Percentiles rank a stretch among this genome's conserved stretches.
These are phyloP conservation scores for Pelusios castaneus DNA, from an alignment of 2,113 vertebrate species.

Conservation along the genomic window DNA sequence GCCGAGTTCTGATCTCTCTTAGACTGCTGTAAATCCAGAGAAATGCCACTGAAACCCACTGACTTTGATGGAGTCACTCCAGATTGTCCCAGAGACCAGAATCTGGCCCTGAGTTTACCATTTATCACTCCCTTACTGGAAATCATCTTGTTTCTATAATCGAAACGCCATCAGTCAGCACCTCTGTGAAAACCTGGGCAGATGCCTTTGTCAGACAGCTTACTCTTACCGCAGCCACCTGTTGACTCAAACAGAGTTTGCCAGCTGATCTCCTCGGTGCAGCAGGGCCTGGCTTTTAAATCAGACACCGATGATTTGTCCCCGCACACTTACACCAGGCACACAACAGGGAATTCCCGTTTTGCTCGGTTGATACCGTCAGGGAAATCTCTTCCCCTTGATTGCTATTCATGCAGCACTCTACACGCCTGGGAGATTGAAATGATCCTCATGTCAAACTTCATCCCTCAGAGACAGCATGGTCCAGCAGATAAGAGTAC, in stretches of 20 bases:
- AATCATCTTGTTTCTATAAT: background rate
- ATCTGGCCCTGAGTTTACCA: background rate
- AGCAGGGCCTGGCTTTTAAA: background rate
- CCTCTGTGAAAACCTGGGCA: background rate
- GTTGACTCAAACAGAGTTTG: background rate
- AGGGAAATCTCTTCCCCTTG: background rate
- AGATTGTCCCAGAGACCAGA: fast-evolving
- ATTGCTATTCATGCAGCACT: background rate
- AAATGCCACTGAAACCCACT: background rate
- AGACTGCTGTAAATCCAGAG: background rate
- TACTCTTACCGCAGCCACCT: background rate
- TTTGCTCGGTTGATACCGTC: background rate
- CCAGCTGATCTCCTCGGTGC: background rate
- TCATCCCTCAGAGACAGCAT: background rate
- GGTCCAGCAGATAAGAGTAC: background rate
- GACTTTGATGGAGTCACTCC: background rate
- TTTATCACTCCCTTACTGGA: fast-evolving
- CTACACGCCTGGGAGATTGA: background rate
- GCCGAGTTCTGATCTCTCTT: background rate
- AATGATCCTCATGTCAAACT: background rate
- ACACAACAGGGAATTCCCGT: background rate
- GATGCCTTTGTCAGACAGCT: background rate
- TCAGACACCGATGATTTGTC: background rate
- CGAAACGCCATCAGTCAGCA: background rate
- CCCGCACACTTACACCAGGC: background rate